Base-by-base conservation (phyloP, 2,797 vertebrate species). In the Champsocephalus gunnari region DNA sequence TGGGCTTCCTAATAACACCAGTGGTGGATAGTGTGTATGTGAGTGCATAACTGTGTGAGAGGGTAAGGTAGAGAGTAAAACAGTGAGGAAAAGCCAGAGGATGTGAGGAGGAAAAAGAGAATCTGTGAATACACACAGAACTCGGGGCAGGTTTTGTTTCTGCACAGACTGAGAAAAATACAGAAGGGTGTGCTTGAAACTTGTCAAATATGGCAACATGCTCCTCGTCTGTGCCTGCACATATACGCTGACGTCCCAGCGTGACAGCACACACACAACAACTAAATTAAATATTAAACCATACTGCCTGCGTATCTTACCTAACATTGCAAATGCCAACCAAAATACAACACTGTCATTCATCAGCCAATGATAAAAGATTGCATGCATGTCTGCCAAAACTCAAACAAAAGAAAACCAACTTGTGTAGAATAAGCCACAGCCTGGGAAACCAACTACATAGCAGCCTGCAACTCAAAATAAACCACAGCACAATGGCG, bases 1-100 rank as follows among this genome's bases (percentile, higher is more conserved):
- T 89, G 93, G 87, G 86, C 66, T 86, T 82, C 61, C 67, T 91
- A 86, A 87, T 85, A 87, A 77, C 83, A 81, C 54, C 8, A 77
- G 75, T 73, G 70, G 72, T 81, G 61, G 75, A 82, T 79, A 54
- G 66, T 66, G 82, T 78, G 56, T 17, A 17, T 60, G 14, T 72
- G 72, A 38, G 41, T 45, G 70, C 24, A n/a, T 14, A 45, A 38
- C 69, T 63, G 65, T 60, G 47, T 59, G 41, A 59, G 65, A 47
- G 57, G 62, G 82, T 68, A 56, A 57, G 38, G 58, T 59, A 60
- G 71, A 61, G 72, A 54, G 58, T 24, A 70, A 83, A 74, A 80
- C 59, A 64, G 71, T 73, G 72, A 64, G 57, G 44, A 21, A 75
- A 49, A 79, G 72, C 80, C 14, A 17, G 45, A 81, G 66, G 85